Conservation (phyloP, 2,797 vertebrate genomes). For the Numenius phaeopus region DNA sequence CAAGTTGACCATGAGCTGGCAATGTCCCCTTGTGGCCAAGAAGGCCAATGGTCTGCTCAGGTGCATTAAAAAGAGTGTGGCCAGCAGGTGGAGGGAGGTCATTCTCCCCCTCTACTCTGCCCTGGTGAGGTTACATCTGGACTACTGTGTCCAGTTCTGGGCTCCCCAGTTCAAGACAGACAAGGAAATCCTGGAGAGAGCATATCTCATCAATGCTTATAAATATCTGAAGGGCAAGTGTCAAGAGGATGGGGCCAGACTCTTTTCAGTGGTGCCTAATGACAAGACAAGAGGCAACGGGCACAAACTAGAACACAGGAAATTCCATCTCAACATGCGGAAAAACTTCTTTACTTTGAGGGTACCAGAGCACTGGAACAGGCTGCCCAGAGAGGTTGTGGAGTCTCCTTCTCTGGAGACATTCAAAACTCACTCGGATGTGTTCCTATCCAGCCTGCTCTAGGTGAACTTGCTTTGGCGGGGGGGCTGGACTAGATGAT, state of each 20-base stretch:
- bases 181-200: not conserved
- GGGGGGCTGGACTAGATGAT: not conserved
- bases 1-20: not conserved
- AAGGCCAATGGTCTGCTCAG: not conserved
- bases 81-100: not conserved
- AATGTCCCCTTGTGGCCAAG: not conserved
- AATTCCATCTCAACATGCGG: not conserved
- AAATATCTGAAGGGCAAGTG: not conserved
- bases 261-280: not conserved
- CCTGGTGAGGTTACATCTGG: not conserved
- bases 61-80: not conserved
- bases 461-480: not conserved
- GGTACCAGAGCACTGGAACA: not conserved
- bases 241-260: not conserved
- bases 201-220: not conserved
- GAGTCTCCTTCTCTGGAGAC: not conserved
- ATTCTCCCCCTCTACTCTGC: not conserved
- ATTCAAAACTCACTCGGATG: not conserved
- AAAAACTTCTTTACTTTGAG: not conserved
- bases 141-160: not conserved
- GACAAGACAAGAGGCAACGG: not conserved
- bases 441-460: not conserved
- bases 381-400: not conserved
- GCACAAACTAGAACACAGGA: not conserved
- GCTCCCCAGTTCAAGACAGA: not conserved